A percentile compares a stretch with the other conserved stretches of the same genome.
phyloP scores from a whole-genome alignment of 1,140 invertebrate species.

The Drosophila parabipectinata region DNA sequence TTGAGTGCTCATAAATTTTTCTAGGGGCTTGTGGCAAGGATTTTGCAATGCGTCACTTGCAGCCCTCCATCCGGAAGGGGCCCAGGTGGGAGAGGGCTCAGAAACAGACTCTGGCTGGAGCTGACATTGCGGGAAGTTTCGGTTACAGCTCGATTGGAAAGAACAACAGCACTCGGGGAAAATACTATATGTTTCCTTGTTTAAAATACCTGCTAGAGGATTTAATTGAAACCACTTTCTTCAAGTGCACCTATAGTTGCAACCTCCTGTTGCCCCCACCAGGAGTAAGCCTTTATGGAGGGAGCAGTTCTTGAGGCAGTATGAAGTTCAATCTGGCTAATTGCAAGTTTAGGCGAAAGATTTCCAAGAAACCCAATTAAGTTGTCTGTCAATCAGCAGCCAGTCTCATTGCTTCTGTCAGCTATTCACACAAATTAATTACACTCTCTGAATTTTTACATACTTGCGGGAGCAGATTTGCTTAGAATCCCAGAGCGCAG shows the following conservation, averaged over 20 bases:
- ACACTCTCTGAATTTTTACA: constrained; percentile 35
- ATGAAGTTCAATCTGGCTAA: constrained; percentile 59
- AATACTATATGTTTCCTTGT: background rate
- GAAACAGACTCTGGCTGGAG: constrained; percentile 35
- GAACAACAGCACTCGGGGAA: constrained; percentile 1
- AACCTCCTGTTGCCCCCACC: background rate
- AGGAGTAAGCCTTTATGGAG: constrained; percentile 12
- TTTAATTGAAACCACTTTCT: background rate
- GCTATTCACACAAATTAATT: constrained; percentile 63
- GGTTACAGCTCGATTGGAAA: constrained; percentile 56
- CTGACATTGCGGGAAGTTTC: constrained; percentile 64
- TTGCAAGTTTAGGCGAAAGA: constrained; percentile 65
- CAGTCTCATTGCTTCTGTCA: constrained; percentile 26
- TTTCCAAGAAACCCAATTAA: constrained; percentile 75
- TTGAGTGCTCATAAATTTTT: constrained; percentile 79
- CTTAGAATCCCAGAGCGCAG: constrained; percentile 2
- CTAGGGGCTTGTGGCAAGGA: constrained; percentile 42
- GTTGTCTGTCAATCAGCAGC: constrained; percentile 76
- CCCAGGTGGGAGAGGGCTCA: constrained; percentile 16
- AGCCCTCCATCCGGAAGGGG: constrained; percentile 33
- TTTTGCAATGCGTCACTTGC: constrained; percentile 66
- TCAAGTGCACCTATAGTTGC: constrained; percentile 27
- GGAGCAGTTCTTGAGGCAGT: constrained; percentile 1
- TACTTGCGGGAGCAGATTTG: constrained; percentile 17
- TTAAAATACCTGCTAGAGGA: too few species aligned